phyloP scores from a whole-genome alignment of 2,888 invertebrate genomes.

The Vanessa cardui region DNA sequence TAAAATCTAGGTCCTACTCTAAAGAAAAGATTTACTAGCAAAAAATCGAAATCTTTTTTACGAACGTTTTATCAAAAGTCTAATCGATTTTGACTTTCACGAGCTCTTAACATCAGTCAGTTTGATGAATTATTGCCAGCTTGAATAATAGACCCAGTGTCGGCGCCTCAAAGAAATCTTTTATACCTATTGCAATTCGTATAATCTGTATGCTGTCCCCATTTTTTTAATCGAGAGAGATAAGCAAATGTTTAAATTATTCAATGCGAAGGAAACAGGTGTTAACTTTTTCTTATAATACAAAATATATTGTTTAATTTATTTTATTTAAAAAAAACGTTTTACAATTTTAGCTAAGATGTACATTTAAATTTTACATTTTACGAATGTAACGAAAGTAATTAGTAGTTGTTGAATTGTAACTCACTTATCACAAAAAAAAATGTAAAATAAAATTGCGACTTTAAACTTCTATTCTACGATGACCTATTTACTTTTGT shows the following conservation, averaged over 20 bases:
- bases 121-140: constrained; percentile 49
- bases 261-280: not conserved
- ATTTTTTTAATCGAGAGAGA: not conserved
- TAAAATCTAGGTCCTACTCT: not conserved
- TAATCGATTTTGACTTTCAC: constrained; percentile 61
- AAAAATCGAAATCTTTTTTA: constrained; percentile 34
- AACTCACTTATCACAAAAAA: no score
- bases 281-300: no score
- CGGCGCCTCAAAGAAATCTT: constrained; percentile 45
- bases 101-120: constrained; percentile 47
- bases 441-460: no score
- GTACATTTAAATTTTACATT: no score
- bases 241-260: constrained; percentile 1
- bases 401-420: no score
- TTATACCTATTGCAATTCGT: not conserved
- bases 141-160: constrained; percentile 44
- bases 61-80: constrained; percentile 37
- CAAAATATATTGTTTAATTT: no score
- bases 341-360: no score
- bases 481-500: no score
- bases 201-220: not conserved
- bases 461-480: no score
- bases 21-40: constrained; percentile 17
- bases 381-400: no score
- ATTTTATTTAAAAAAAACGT: no score